Base-by-base conservation (phyloP, 2,113 vertebrate genomes). In the Colistium nudipinnis region DNA sequence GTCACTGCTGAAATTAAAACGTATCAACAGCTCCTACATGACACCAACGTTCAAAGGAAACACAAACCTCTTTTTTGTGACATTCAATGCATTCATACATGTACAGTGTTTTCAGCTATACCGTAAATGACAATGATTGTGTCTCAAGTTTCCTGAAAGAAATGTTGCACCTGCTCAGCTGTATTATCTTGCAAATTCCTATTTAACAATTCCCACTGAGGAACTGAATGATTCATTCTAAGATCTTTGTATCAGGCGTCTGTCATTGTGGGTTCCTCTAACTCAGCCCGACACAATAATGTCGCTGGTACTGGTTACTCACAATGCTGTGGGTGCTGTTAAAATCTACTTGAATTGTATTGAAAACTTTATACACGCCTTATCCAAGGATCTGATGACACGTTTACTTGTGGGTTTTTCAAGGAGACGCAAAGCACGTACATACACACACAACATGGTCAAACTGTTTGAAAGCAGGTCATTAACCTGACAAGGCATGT, bases 1-100 rank as follows among this genome's bases (percentile, higher is more conserved):
- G 35, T 41, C 47, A 17, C 52, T 5, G 30, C 65, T 57, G 47
- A 71, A 79, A 68, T 71, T 30, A 33, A 41, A 70, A 69, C 16
- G 44, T 49, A 47, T 47, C 25, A 22, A 71, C 44, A 70, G 39
- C 71, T 69, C 28, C 35, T 41, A 41, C 25, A 19, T 36, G 48
- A 74, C 68, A 48, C 38, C 3, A 60, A 70, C 52, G 27, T 44
- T 62, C 13, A 36, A 16, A 20, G 49, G 44, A 19, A 31, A 16
- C n/a, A 64, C 28, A 52, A 33, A 55, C 22, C 16, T 14, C n/a
- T 41, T 1, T 41, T 47, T 22, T 48, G 28, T 0, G 7, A 44
- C 22, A n/a, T 59, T 48, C 11, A 47, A 9, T 41, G 54, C 12
- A 38, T 70, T 70, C 55, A n/a, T 4, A 60, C 27, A 28, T 62